phyloP scores from a whole-genome alignment of 2,113 vertebrate genomes.

The Tachuris rubrigastra region DNA sequence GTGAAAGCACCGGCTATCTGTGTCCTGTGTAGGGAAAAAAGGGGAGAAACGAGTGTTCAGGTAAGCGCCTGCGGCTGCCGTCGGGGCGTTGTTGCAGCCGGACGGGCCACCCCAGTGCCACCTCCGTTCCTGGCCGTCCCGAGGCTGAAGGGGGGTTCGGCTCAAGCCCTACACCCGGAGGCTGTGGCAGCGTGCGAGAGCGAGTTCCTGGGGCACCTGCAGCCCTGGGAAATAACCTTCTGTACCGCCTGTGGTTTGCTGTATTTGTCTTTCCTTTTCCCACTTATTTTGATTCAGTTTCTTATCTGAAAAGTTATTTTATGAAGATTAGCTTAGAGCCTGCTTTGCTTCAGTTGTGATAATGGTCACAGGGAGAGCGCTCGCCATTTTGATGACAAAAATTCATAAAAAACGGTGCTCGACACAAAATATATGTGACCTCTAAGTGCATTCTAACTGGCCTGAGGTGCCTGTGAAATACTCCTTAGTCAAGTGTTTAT shows the following conservation, averaged over 20 bases:
- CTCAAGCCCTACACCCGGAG: neutral
- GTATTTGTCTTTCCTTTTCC: neutral
- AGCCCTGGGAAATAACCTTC: neutral
- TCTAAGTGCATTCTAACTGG: fast-evolving
- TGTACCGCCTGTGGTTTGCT: no score
- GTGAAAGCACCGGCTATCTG: neutral
- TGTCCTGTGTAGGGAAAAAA: neutral
- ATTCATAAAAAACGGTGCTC: fast-evolving
- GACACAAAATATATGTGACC: fast-evolving
- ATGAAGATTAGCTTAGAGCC: fast-evolving
- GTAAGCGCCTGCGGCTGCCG: fast-evolving
- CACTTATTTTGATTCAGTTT: neutral
- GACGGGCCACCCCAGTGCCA: neutral
- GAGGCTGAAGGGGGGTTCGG: no score
- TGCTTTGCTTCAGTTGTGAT: neutral
- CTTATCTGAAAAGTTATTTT: neutral
- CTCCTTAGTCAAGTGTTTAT: no score
- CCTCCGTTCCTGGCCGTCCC: neutral
- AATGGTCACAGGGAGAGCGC: fast-evolving
- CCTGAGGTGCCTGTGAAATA: neutral
- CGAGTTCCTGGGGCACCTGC: no score
- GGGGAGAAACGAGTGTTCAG: fast-evolving
- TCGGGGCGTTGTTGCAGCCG: neutral
- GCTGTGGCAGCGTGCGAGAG: neutral
- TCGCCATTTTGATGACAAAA: neutral